Evolutionary conservation across 1,140 invertebrate species (phyloP), one percentile per base, ranked within the genome.

Genomic region (Tribolium castaneum): DNA sequence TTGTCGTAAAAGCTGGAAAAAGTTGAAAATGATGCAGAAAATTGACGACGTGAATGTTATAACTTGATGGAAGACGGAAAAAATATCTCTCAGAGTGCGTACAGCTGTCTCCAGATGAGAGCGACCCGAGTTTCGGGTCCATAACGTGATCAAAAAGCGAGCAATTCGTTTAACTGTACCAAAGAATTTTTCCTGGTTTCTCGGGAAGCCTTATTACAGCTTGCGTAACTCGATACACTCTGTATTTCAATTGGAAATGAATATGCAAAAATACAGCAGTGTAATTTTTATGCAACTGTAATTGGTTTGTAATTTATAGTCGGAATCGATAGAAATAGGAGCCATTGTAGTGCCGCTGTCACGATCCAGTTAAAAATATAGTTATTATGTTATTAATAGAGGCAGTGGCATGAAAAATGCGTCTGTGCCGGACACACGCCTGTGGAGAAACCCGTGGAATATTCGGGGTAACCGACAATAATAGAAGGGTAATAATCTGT

Each of bases 321-420:
- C 10, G 30, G 59, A 30, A 66, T 66, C 59, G 35, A 66, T 66
- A 66, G n/a, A 66, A 66, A 66, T 30, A 66, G 30, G 13, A 35
- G 59, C 59, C n/a, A 35, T 66, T 34, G 59, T 59, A n/a, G n/a
- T 12, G 9, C 12, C n/a, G 7, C 59, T 66, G 59, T 66, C 59
- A 22, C 14, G 30, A 34, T 45, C 5, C 19, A n/a, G 49, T 73
- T 34, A 54, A 73, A 73, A 73, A 73, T 73, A 73, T 35, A 73
- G 71, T 73, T 73, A 73, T 73, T 73, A 73, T 13, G 52, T 52
- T 73, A 73, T 73, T 73, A 73, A 72, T 72, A 72, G 52, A 54
- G 71, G 71, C 49, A n/a, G 16, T 22, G 0, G 52, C 71, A 54
- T 73, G 71, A 73, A 73, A 73, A 73, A 73, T 73, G 52, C 50